phyloP scores from a whole-genome alignment of 2,888 invertebrate species.

The Ptilodon capucinus region DNA sequence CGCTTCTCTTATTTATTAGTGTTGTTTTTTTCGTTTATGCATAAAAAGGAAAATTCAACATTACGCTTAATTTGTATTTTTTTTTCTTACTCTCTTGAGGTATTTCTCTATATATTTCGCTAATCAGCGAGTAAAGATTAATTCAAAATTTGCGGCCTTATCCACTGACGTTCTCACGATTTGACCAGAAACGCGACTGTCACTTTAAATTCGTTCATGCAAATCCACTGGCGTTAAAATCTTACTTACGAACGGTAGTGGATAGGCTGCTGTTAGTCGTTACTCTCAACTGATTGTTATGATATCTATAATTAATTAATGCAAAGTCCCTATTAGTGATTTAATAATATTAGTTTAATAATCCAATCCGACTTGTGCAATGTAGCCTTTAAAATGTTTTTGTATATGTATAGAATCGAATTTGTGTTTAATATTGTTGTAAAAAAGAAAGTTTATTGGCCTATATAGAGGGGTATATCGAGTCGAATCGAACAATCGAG shows the following conservation, averaged over 20 bases:
- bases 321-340: conserved; percentile 2
- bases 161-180: too few species aligned
- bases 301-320: neutral
- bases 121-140: too few species aligned
- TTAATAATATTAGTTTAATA: conserved; percentile 26
- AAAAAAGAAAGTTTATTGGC: conserved; percentile 14
- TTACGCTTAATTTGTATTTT: neutral
- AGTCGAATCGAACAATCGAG: too few species aligned
- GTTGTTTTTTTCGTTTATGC: conserved; percentile 13
- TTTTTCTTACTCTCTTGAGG: conserved; percentile 9
- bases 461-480: conserved; percentile 13
- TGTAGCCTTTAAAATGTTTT: conserved; percentile 53
- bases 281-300: too few species aligned
- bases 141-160: too few species aligned
- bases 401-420: conserved; percentile 28
- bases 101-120: conserved; percentile 14
- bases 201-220: too few species aligned
- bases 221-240: too few species aligned
- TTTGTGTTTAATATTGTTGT: conserved; percentile 19
- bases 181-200: too few species aligned
- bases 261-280: too few species aligned
- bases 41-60: neutral
- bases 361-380: conserved; percentile 65
- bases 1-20: conserved; percentile 18
- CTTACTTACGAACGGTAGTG: too few species aligned